Conservation (phyloP, 2,797 vertebrate species). For the Protonibea diacanthus region DNA sequence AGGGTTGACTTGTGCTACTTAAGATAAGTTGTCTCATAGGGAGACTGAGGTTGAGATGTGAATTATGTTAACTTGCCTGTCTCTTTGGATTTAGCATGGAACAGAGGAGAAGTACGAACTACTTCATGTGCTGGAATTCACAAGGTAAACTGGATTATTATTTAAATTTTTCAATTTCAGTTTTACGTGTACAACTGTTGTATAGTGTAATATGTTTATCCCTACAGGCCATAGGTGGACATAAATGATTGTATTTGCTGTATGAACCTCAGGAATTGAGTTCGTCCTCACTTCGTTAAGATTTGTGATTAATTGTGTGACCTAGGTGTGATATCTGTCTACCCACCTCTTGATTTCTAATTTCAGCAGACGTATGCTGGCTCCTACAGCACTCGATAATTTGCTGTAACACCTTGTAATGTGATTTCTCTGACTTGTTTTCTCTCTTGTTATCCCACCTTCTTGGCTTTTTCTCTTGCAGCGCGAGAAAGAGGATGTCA, state of each 20-base stretch:
- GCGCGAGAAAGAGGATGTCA: slow-evolving; percentile 97
- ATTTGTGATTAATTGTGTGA: slow-evolving; percentile 34
- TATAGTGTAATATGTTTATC: background rate
- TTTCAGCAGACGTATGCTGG: slow-evolving; percentile 37
- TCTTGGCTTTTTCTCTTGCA: slow-evolving; percentile 77
- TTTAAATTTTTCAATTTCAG: background rate
- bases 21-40: slow-evolving; percentile 44
- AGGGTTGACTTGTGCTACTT: slow-evolving; percentile 42
- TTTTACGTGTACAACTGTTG: background rate
- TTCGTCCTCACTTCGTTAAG: slow-evolving; percentile 6
- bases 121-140: slow-evolving; percentile 97
- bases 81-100: slow-evolving; percentile 84
- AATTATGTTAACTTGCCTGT: slow-evolving; percentile 38
- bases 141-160: slow-evolving; percentile 81
- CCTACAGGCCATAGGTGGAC: background rate
- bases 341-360: slow-evolving; percentile 39
- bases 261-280: background rate
- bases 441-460: slow-evolving; percentile 11
- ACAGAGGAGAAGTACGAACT: slow-evolving; percentile 94
- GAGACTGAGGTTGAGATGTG: slow-evolving; percentile 20
- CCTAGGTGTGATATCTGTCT: slow-evolving; percentile 28
- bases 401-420: slow-evolving; percentile 53
- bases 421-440: slow-evolving; percentile 34
- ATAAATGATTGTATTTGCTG: background rate
- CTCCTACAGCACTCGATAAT: slow-evolving; percentile 44